A percentile compares a stretch with the other conserved stretches of the same genome.
Evolutionary conservation across 2,888 invertebrate species (phyloP).

Genomic region (Dyspetes luteomarginatus): DNA sequence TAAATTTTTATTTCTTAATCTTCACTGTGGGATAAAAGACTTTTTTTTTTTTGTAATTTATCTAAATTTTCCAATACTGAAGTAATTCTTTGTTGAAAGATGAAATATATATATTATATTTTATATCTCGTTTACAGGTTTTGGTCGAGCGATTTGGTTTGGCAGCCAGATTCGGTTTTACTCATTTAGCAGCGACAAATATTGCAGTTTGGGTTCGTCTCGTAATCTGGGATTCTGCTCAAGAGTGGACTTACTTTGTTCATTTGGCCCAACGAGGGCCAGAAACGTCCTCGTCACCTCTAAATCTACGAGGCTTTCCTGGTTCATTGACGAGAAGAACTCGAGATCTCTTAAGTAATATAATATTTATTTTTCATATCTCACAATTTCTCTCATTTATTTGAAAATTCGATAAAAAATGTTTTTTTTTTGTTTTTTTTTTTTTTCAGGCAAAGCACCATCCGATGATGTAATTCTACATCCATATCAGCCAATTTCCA

Average conservation of each 20-base stretch:
- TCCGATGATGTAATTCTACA: constrained; percentile 45
- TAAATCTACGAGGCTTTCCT: constrained; percentile 83
- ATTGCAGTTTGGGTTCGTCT: constrained; percentile 85
- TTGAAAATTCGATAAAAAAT: background rate
- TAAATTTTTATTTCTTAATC: too few relatives aligned
- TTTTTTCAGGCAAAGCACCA: constrained; percentile 58
- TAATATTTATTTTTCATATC: background rate
- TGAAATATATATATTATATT: background rate
- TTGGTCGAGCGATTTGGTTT: constrained; percentile 84
- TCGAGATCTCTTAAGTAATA: constrained; percentile 78
- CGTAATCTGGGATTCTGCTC: constrained; percentile 85
- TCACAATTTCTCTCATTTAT: constrained; percentile 33
- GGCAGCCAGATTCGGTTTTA: constrained; percentile 85
- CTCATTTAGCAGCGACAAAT: constrained; percentile 85
- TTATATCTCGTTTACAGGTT: constrained; percentile 82
- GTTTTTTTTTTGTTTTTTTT: constrained; percentile 4
- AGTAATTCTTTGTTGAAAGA: background rate
- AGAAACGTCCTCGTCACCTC: constrained; percentile 79
- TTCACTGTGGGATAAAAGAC: background rate
- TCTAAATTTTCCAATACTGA: too few relatives aligned
- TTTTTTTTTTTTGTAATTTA: background rate
- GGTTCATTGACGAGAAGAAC: constrained; percentile 80
- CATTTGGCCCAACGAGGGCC: constrained; percentile 81
- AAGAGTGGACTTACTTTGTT: constrained; percentile 84
- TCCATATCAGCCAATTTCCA: constrained; percentile 82